phyloP scores from a whole-genome alignment of 2,797 vertebrate genomes.

The Australoheros facetus region DNA sequence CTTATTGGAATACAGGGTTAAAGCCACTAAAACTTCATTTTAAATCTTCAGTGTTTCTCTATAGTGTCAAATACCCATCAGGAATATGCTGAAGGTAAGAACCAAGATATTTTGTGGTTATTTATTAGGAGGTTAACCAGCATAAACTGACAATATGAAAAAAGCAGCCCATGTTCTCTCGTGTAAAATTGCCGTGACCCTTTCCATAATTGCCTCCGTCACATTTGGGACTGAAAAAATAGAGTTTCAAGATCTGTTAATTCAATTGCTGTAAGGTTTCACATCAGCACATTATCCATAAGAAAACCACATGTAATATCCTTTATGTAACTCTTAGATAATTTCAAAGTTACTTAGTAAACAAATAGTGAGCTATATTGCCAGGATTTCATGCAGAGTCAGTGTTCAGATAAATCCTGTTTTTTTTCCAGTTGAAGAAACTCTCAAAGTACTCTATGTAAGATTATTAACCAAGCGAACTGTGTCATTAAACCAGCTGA shows the following conservation, averaged over 20 bases:
- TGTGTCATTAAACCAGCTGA: slow-evolving; percentile 31
- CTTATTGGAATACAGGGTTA: neutral
- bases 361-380: neutral
- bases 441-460: slow-evolving; percentile 6
- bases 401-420: neutral
- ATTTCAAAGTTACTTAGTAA: neutral
- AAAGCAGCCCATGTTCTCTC: neutral
- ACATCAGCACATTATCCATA: neutral
- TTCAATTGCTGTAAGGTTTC: neutral
- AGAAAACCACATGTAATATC: neutral
- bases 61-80: neutral
- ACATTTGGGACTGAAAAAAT: neutral
- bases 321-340: neutral
- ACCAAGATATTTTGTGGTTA: neutral
- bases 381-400: neutral
- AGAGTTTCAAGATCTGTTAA: neutral
- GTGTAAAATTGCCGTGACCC: neutral
- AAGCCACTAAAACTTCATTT: neutral
- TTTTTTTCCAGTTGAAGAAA: neutral
- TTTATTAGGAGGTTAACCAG: neutral
- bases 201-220: neutral
- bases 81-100: neutral
- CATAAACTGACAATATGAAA: neutral
- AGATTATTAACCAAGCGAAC: slow-evolving; percentile 33
- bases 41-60: neutral